A percentile compares a stretch with the other conserved stretches of the same genome.
Evolutionary conservation across 2,113 vertebrate species (phyloP).

Genomic region (Todiramphus chloris): DNA sequence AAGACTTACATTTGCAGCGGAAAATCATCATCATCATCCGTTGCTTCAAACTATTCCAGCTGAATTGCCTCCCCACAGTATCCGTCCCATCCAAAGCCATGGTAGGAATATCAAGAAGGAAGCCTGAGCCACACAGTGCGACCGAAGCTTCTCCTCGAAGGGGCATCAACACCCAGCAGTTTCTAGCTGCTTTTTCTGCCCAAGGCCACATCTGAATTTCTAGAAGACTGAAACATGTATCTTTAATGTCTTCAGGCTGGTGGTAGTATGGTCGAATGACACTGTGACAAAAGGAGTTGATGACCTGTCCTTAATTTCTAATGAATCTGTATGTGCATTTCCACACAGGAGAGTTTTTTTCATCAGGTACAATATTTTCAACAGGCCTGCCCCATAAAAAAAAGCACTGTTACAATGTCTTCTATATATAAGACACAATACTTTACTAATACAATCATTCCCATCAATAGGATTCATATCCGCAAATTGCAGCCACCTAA

Average conservation of each 20-base stretch:
- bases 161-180: neutral
- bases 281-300: neutral
- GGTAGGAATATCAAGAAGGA: neutral
- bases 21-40: constrained; percentile 1
- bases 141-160: neutral
- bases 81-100: neutral
- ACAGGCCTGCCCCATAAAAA: neutral
- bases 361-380: neutral
- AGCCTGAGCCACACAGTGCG: rapidly evolving
- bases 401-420: neutral
- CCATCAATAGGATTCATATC: neutral
- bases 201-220: neutral
- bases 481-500: neutral
- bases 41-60: neutral
- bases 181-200: neutral
- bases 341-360: neutral
- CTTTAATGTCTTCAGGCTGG: neutral
- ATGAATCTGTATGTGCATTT: neutral
- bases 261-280: neutral
- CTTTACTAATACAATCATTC: neutral
- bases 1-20: neutral
- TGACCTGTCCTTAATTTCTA: neutral
- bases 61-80: neutral
- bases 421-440: neutral
- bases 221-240: neutral